Percentiles rank a stretch among this genome's conserved stretches.
phyloP scores from a whole-genome alignment of 2,797 vertebrate species.

The Enteromius treurensis region DNA sequence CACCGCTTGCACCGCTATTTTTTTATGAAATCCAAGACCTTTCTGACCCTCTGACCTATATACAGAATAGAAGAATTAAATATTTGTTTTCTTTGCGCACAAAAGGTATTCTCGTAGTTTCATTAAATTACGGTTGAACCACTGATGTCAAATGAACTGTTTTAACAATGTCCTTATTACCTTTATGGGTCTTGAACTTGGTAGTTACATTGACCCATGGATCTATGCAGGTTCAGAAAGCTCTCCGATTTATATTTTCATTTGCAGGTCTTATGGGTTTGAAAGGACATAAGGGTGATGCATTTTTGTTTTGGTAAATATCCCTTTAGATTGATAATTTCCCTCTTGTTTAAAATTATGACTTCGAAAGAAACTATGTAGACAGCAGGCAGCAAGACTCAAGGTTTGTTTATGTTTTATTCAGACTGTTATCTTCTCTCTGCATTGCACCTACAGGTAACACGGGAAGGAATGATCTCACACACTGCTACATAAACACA shows the following conservation, averaged over 20 bases:
- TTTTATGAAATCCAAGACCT: neutral
- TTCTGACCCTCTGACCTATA: neutral
- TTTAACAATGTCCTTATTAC: neutral
- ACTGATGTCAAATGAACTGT: neutral
- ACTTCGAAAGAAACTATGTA: neutral
- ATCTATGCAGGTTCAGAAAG: neutral
- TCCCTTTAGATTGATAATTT: neutral
- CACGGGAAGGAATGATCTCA: neutral
- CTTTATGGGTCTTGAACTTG: neutral
- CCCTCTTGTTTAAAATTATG: neutral
- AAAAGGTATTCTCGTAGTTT: neutral
- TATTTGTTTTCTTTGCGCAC: neutral
- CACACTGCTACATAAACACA: constrained; percentile 1
- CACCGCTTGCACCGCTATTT: no score
- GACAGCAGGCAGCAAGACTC: neutral
- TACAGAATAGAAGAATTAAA: neutral
- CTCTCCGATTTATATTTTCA: no score
- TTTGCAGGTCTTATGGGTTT: neutral
- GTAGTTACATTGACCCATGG: no score
- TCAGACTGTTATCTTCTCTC: neutral
- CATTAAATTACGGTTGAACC: neutral
- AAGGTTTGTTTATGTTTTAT: neutral
- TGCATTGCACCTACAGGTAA: neutral
- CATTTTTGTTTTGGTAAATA: neutral
- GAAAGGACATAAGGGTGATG: neutral